These are phyloP conservation scores for Procambarus clarkii DNA, from an alignment of 1,140 invertebrate species.

Conservation along the genomic window DNA sequence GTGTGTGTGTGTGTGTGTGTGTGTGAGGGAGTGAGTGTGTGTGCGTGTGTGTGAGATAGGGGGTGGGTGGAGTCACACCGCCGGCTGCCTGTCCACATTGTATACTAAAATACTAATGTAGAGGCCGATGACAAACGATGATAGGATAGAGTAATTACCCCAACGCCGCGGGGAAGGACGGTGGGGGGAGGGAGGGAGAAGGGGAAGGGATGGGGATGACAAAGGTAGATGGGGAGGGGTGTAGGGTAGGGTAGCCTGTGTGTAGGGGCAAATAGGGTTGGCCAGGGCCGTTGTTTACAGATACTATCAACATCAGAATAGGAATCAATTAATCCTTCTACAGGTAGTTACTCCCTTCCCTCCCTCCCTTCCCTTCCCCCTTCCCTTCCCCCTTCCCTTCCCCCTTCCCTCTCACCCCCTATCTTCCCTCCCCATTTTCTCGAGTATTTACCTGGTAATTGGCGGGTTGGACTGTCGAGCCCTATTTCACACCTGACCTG, in stretches of 20 bases:
- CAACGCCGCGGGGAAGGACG: not conserved
- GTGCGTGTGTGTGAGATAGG: too few relatives aligned
- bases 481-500: slow-evolving; percentile 52
- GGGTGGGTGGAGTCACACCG: too few relatives aligned
- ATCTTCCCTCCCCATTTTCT: not conserved
- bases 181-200: not conserved
- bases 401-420: not conserved
- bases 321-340: slow-evolving; percentile 14
- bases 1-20: too few relatives aligned
- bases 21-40: too few relatives aligned
- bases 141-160: too few relatives aligned
- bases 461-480: slow-evolving; percentile 17
- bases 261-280: too few relatives aligned
- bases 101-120: too few relatives aligned
- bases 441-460: slow-evolving; percentile 11
- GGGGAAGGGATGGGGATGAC: not conserved
- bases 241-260: not conserved
- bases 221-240: not conserved
- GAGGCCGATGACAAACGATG: too few relatives aligned
- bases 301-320: slow-evolving; percentile 7
- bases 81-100: too few relatives aligned
- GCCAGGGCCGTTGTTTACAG: slow-evolving; percentile 11
- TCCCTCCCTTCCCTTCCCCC: not conserved
- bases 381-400: not conserved
- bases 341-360: not conserved